Conservation (phyloP, 2,888 invertebrate genomes). For the Toxonevra muliebris region DNA sequence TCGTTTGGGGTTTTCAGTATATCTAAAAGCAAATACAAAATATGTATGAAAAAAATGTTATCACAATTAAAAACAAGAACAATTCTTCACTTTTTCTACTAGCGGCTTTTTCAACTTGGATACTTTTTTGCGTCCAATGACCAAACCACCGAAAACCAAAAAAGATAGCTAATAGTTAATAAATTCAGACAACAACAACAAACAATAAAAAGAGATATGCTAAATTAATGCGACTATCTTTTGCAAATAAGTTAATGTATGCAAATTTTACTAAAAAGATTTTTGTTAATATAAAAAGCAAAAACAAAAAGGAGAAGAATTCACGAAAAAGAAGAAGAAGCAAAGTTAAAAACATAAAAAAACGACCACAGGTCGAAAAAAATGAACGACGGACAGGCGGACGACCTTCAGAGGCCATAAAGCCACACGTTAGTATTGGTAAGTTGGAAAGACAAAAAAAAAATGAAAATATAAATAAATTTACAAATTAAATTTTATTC, state of each 20-base stretch:
- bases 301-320: not conserved
- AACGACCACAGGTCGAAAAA: not conserved
- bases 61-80: no score
- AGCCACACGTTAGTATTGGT: slow-evolving; percentile 29
- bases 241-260: slow-evolving; percentile 25
- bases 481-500: slow-evolving; percentile 51
- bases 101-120: no score
- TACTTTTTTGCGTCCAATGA: no score
- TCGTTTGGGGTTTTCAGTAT: no score
- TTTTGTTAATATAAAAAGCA: slow-evolving; percentile 7
- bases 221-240: slow-evolving; percentile 1
- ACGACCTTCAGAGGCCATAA: slow-evolving; percentile 54
- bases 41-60: no score
- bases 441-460: slow-evolving; percentile 16
- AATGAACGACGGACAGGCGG: slow-evolving; percentile 27
- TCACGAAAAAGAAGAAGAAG: not conserved
- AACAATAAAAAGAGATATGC: not conserved
- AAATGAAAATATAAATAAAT: slow-evolving; percentile 31
- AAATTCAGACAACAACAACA: no score
- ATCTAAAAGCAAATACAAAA: no score
- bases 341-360: not conserved
- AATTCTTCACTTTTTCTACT: no score
- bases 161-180: no score
- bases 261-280: not conserved
- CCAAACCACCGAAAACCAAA: no score